These are phyloP conservation scores for Peromyscus melanophrys DNA, from an alignment of 2,797 vertebrate species.

Conservation along the genomic window DNA sequence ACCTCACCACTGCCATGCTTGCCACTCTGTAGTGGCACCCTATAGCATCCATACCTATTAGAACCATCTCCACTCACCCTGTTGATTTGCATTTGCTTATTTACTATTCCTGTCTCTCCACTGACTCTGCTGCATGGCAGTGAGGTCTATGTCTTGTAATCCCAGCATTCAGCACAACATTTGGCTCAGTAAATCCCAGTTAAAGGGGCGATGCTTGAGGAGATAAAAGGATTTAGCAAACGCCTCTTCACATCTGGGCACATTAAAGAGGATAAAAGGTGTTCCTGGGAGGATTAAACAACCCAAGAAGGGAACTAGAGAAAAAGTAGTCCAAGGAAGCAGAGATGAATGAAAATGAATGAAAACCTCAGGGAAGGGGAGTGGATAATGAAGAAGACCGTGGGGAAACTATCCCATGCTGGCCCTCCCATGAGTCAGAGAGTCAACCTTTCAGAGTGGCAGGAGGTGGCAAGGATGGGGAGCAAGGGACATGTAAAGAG, in stretches of 20 bases:
- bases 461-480: not conserved
- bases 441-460: not conserved
- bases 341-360: conserved; percentile 51
- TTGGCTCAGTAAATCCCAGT: conserved; percentile 72
- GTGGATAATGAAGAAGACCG: not conserved
- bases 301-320: conserved; percentile 38
- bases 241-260: conserved; percentile 66
- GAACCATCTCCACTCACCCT: not conserved
- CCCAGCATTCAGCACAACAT: conserved; percentile 35
- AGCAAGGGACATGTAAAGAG: not conserved
- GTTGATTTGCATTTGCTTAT: conserved; percentile 47
- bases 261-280: conserved; percentile 74
- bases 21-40: not conserved
- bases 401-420: too few relatives aligned
- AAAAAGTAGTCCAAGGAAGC: conserved; percentile 12
- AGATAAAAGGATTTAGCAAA: conserved; percentile 78
- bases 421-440: not conserved
- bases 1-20: not conserved
- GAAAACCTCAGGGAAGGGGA: not conserved
- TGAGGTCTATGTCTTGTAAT: conserved; percentile 18
- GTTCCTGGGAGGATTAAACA: conserved; percentile 65
- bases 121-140: not conserved
- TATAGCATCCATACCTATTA: not conserved
- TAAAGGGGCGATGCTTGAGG: conserved; percentile 75
- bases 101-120: not conserved